Conservation (phyloP, 2,797 vertebrate genomes). For the Microctenopoma stevenorrisi region DNA sequence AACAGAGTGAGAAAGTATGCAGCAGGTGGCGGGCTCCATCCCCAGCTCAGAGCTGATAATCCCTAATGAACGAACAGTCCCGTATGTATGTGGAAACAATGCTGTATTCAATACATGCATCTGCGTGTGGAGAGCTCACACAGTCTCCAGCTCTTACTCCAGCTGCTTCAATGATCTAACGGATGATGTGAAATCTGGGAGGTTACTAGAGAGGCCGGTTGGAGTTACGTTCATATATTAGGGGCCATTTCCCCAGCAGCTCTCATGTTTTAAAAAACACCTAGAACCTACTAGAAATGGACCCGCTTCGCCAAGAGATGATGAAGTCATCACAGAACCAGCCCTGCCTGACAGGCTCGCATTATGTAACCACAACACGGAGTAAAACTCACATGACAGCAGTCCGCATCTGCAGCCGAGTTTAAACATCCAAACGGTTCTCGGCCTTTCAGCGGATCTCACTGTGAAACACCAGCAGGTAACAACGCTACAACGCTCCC, state of each 20-base stretch:
- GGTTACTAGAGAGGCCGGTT: constrained; percentile 42
- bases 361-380: constrained; percentile 60
- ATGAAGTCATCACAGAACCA: constrained; percentile 59
- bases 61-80: not conserved
- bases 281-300: constrained; percentile 40
- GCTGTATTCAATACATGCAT: not conserved
- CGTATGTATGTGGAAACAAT: not conserved
- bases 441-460: constrained; percentile 28
- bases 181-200: constrained; percentile 42
- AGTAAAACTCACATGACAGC: constrained; percentile 58
- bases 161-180: constrained; percentile 15
- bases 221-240: constrained; percentile 43
- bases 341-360: constrained; percentile 26
- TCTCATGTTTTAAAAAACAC: constrained; percentile 57
- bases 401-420: constrained; percentile 25
- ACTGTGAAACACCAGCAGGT: constrained; percentile 29
- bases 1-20: not conserved
- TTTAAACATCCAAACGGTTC: constrained; percentile 36
- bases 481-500: not conserved
- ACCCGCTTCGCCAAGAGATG: constrained; percentile 43
- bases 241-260: constrained; percentile 24
- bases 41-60: too few species aligned
- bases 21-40: not conserved
- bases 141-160: constrained; percentile 4
- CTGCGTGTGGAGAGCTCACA: not conserved